A percentile compares a stretch with the other conserved stretches of the same genome.
Evolutionary conservation across 2,888 invertebrate species (phyloP).

Genomic region (Laothoe populi): DNA sequence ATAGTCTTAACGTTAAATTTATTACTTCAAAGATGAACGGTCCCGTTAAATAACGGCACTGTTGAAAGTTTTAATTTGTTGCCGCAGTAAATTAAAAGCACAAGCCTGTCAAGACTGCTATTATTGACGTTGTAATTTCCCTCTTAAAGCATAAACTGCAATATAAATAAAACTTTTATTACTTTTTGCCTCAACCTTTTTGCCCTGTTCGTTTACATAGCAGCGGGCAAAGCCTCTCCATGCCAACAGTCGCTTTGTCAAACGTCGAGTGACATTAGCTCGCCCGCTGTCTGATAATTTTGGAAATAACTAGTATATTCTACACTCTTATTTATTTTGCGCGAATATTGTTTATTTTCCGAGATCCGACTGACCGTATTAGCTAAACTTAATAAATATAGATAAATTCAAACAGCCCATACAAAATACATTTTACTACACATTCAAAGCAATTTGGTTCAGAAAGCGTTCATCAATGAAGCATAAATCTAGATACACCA

Average conservation of each 20-base stretch:
- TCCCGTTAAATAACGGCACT: constrained; percentile 24
- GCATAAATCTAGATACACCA: constrained; percentile 1
- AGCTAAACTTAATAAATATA: neutral
- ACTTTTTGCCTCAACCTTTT: constrained; percentile 68
- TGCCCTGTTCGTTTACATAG: constrained; percentile 74
- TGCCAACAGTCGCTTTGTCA: constrained; percentile 83
- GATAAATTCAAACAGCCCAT: neutral
- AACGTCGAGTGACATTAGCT: constrained; percentile 78
- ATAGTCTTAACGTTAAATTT: constrained; percentile 29
- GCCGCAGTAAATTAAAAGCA: constrained; percentile 35
- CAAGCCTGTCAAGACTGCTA: constrained; percentile 35
- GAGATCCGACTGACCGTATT: neutral
- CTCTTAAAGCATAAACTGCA: constrained; percentile 31
- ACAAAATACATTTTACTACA: neutral
- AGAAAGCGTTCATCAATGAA: neutral
- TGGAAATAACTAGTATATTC: constrained; percentile 74
- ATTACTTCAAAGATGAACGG: constrained; percentile 18
- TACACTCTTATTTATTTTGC: constrained; percentile 51
- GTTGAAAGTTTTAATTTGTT: constrained; percentile 27
- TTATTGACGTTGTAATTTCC: constrained; percentile 50
- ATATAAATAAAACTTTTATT: constrained; percentile 67
- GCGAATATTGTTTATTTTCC: constrained; percentile 25
- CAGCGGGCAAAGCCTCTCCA: constrained; percentile 77
- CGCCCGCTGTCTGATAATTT: constrained; percentile 78
- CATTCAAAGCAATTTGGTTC: neutral